Conservation (phyloP, 2,113 vertebrate species). For the Pituophis catenifer region DNA sequence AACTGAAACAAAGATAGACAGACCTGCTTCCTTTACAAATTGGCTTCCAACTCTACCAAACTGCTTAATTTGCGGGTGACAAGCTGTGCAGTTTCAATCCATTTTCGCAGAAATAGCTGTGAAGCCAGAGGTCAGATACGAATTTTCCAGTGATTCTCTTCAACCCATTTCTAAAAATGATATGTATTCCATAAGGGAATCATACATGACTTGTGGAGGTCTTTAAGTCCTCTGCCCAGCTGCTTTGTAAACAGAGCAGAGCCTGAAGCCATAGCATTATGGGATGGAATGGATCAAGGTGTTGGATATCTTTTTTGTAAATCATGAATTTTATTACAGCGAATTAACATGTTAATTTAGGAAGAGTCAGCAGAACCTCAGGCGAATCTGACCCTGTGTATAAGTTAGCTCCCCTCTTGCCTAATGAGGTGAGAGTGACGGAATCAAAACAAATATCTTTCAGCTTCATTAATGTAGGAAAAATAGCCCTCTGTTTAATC, state of each 20-base stretch:
- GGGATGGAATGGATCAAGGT: conserved; percentile 49
- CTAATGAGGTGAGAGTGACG: conserved; percentile 60
- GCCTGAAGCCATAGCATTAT: conserved; percentile 53
- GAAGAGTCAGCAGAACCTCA: conserved; percentile 61
- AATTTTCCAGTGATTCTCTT: conserved; percentile 4
- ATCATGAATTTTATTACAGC: conserved; percentile 63
- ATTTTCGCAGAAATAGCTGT: background rate
- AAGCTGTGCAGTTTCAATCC: background rate
- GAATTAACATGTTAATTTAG: conserved; percentile 64
- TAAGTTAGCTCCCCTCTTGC: conserved; percentile 50
- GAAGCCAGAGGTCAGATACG: background rate
- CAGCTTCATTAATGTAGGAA: conserved; percentile 54
- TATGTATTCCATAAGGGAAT: conserved; percentile 28
- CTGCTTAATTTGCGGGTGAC: background rate
- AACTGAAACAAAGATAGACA: background rate
- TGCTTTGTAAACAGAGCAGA: conserved; percentile 59
- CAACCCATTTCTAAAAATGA: conserved; percentile 26
- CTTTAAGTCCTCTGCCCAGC: conserved; percentile 40
- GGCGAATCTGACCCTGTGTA: conserved; percentile 54
- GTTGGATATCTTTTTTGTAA: conserved; percentile 66
- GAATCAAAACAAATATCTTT: conserved; percentile 63
- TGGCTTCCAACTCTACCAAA: background rate
- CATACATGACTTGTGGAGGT: conserved; percentile 1
- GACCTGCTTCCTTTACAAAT: background rate
- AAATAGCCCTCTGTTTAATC: conserved; percentile 56